Base-by-base conservation (phyloP, 2,888 invertebrate species). In the Drosophila cyrtoloma region DNA sequence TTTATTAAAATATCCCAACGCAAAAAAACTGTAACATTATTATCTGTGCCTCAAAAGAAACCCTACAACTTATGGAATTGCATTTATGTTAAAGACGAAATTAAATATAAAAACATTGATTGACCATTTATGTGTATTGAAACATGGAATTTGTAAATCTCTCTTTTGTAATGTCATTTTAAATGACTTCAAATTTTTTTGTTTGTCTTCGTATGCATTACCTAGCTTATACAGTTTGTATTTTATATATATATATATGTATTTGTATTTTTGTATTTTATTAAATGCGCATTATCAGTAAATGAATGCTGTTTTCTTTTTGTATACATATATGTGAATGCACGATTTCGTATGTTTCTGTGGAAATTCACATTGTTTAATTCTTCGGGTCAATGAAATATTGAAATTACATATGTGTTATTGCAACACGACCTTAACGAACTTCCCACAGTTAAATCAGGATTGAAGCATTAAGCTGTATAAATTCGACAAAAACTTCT, bases 1-100 rank as follows among this genome's bases (percentile, higher is more conserved):
- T 42, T 22, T 50, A 52, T 65, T 57, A 6, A 42, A 57, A 62
- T 52, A 80, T 67, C 56, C 68, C 71, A 68, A 52, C 61, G 66
- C 66, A 51, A 63, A 69, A n/a, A 42, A 44, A 12, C 2, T 28
- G 22, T 52, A 42, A 44, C 39, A 44, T 35, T 47, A 30, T 32
- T 39, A 39, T 66, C 52, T 64, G 66, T 80, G 64, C 56, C 66
- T 58, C 50, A 5, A 57, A 71, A n/a, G 32, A 66, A 75, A 51
- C 64, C 39, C n/a, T 42, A 57, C 47, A 73, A 28, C 37, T 61
- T 68, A 42, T 56, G 52, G 47, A 69, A 56, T 30, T 78, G 76
- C 71, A 75, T 65, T 71, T 80, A 64, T 55, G 67, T 66, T 42
- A 28, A 60, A 50, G 35, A 56, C 26, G 12, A 60, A 56, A 42